These are phyloP conservation scores for Anoplophora glabripennis DNA, from an alignment of 1,140 invertebrate species.

Conservation along the genomic window DNA sequence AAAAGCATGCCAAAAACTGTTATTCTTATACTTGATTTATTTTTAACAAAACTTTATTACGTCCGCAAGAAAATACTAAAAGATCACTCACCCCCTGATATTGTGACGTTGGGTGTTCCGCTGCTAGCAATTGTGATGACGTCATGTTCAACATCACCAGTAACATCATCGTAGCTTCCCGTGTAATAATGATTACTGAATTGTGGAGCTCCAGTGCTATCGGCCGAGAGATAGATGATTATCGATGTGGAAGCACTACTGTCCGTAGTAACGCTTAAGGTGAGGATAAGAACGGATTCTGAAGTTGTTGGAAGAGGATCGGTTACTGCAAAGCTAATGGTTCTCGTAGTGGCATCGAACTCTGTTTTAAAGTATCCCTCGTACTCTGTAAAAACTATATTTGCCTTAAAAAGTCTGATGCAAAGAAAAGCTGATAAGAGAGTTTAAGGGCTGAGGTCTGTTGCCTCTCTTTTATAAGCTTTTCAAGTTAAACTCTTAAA, in stretches of 20 bases:
- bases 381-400: neutral
- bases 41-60: no score
- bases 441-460: no score
- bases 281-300: neutral
- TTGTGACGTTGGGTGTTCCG: neutral
- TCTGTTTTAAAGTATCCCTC: neutral
- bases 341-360: neutral
- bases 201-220: neutral
- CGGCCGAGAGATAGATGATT: neutral
- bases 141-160: slow-evolving; percentile 5
- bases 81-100: slow-evolving; percentile 2
- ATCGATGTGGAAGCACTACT: neutral
- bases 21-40: no score
- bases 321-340: neutral
- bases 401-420: no score
- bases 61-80: no score
- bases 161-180: slow-evolving; percentile 11
- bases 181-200: slow-evolving; percentile 16
- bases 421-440: no score
- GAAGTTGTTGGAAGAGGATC: neutral
- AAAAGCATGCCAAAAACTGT: no score
- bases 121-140: neutral
- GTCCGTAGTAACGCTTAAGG: neutral
- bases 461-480: no score
- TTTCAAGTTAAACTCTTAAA: no score